Evolutionary conservation across 2,113 vertebrate species (phyloP), one percentile per base, ranked within the genome.

Genomic region (Stictonetta naevosa): DNA sequence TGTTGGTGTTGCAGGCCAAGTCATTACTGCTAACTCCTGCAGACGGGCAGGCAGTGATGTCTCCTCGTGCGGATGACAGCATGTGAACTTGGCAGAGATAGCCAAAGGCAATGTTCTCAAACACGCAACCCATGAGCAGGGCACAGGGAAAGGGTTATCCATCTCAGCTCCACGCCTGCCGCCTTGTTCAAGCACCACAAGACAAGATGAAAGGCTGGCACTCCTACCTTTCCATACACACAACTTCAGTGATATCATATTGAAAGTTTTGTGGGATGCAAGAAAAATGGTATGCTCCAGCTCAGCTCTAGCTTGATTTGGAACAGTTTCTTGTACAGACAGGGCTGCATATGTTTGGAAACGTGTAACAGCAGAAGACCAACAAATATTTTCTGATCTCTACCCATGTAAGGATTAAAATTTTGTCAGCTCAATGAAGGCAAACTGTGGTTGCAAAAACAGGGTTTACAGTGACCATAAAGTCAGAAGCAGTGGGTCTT

Each of bases 331-430:
- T 36, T 62, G 38, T 6, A 69, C 33, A 91, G 73, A 62, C 7
- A 4, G 8, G 25, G 15, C 73, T 31, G 7, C 2, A 10, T 23
- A 26, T 17, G 56, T 40, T 55, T 21, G 28, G 44, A 42, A 62
- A 67, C 0, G 0, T 16, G 20, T 15, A 55, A 52, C 15, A 58
- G 8, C n/a, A 50, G 31, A 79, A 31, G 2, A 29, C 2, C 26
- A 74, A 33, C 31, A 59, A 15, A 34, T 31, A 29, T 69, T 80
- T 26, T 21, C 44, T 33, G 33, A 88, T 6, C 23, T 34, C 21
- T 75, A 13, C 26, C 62, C 25, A n/a, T 0, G 3, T 5, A 53
- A 78, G 14, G 11, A 91, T 55, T 42, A 67, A 9, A 50, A 34
- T 36, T n/a, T 10, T 62, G 59, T 56, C 1, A 22, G 60, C 20